Evolutionary conservation across 2,113 vertebrate genomes (phyloP), one percentile per base, ranked within the genome.

Genomic region (Irena cyanogastra): DNA sequence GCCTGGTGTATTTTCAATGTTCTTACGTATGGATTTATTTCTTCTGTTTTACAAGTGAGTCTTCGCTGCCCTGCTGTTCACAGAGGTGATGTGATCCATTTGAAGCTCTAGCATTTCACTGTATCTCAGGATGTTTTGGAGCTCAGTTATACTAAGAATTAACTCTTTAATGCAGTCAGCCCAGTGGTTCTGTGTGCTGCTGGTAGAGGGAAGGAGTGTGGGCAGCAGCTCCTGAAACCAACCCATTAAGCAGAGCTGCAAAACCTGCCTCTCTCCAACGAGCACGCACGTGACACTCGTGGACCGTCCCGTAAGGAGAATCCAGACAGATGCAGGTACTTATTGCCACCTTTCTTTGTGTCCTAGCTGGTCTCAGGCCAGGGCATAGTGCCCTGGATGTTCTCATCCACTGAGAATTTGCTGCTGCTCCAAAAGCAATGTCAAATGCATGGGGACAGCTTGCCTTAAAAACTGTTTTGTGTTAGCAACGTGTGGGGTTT

Each of bases 251-350:
- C 68, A 63, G 33, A 6, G 44, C 74, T 53, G 61, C 53, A 21
- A 35, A 35, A 27, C 28, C 18, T 20, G n/a, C n/a, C 23, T 72
- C 65, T 57, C 37, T 64, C 37, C 13, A 11, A 3, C 42, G 17
- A 16, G 77, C n/a, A 3, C 0, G 0, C 57, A 47, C 6, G 1
- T 30, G 30, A 2, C 20, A 6, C 24, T 35, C 37, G 1, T 0
- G 41, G 82, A 42, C 0, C 0, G 22, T 45, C 16, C 3, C 26
- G 1, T 9, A 8, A 30, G 59, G 53, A 79, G 66, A 60, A 66
- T 9, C 42, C 1, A 11, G 39, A 49, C 44, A 56, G 63, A 52
- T 20, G 44, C 83, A 61, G 64, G 60, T 75, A 63, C 27, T 28
- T 11, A 4, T 16, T 23, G 19, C 8, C 35, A 65, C 1, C 19